phyloP scores from a whole-genome alignment of 1,140 invertebrate genomes.

The Spodoptera litura region DNA sequence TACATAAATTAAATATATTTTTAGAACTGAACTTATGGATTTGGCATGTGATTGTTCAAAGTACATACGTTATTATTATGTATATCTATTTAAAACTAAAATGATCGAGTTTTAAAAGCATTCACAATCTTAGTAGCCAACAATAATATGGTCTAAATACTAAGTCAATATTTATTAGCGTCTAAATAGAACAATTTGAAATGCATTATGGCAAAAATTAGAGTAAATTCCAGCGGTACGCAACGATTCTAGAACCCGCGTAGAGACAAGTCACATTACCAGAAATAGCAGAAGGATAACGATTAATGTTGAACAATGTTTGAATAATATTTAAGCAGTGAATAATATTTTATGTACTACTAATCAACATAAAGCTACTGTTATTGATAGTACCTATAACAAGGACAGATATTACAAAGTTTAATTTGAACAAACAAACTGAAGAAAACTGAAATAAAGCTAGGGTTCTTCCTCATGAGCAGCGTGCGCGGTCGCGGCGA shows the following conservation, averaged over 20 bases:
- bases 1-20: background rate
- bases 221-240: constrained; percentile 34
- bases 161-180: background rate
- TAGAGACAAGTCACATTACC: background rate
- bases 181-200: background rate
- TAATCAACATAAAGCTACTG: too few species aligned
- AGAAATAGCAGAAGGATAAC: background rate
- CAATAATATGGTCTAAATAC: background rate
- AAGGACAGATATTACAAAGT: too few species aligned
- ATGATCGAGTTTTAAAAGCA: background rate
- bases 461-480: too few species aligned
- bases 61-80: background rate
- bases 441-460: too few species aligned
- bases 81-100: too few species aligned
- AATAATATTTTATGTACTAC: too few species aligned
- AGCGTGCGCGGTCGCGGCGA: too few species aligned
- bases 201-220: constrained; percentile 19
- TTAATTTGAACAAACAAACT: too few species aligned
- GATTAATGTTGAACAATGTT: too few species aligned
- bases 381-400: too few species aligned
- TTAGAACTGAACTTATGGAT: background rate
- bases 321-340: too few species aligned
- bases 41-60: constrained; percentile 21
- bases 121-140: background rate
- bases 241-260: constrained; percentile 26